A percentile compares a stretch with the other conserved stretches of the same genome.
Conservation (phyloP, 2,113 vertebrate genomes). For the Ailuropoda melanoleuca region DNA sequence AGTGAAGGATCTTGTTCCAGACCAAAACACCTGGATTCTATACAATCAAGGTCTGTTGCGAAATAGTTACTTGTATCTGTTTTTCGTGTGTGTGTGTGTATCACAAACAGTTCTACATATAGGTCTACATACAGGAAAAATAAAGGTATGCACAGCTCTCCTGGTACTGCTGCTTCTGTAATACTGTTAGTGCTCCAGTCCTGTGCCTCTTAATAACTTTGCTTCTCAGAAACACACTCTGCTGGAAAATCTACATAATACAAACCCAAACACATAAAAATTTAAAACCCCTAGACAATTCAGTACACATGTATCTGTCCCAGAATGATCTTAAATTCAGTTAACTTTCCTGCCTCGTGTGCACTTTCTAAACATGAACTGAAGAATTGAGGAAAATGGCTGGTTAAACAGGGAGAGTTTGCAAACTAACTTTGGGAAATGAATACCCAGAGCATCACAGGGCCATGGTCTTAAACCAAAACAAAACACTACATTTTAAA, state of each 20-base stretch:
- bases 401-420: neutral
- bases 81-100: neutral
- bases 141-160: neutral
- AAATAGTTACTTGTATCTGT: neutral
- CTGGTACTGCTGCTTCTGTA: neutral
- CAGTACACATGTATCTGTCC: neutral
- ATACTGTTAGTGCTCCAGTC: neutral
- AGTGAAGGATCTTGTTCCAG: neutral
- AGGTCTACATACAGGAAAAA: neutral
- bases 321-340: neutral
- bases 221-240: neutral
- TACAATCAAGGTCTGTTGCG: neutral
- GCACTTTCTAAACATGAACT: neutral
- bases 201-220: neutral
- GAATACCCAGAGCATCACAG: neutral
- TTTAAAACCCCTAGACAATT: neutral
- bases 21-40: neutral
- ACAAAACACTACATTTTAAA: neutral
- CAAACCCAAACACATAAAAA: neutral
- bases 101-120: neutral
- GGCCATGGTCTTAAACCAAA: neutral
- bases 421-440: neutral
- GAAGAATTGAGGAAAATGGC: neutral
- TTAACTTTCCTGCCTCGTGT: neutral
- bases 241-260: neutral